Conservation (phyloP, 2,888 invertebrate species). For the Acanthosepion lycidas region DNA sequence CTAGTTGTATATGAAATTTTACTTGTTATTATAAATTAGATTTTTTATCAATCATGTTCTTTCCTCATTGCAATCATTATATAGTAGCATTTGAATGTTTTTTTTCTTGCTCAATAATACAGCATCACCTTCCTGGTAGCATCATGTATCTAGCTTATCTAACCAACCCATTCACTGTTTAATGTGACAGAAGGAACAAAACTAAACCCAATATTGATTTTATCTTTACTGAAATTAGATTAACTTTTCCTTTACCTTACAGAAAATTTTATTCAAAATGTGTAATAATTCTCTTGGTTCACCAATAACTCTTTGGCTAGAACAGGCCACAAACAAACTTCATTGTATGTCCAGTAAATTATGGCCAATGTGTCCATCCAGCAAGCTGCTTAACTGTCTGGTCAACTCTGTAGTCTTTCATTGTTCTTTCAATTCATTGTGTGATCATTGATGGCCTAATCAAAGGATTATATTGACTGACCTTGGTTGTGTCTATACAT, state of each 20-base stretch:
- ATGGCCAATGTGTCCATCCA: neutral
- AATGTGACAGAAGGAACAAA: neutral
- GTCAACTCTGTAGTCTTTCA: neutral
- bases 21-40: neutral
- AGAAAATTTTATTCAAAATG: neutral
- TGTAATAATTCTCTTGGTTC: neutral
- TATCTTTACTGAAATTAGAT: slow-evolving; percentile 18
- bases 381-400: slow-evolving; percentile 10
- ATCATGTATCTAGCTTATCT: neutral
- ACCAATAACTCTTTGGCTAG: neutral
- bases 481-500: neutral
- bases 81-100: neutral
- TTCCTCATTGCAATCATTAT: neutral
- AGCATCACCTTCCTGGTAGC: neutral
- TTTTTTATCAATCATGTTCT: neutral
- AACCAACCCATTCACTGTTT: neutral
- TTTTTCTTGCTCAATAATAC: neutral
- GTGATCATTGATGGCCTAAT: neutral
- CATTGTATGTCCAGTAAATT: neutral
- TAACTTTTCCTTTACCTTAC: neutral
- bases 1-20: neutral
- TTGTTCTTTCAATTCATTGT: neutral
- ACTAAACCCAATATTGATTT: neutral
- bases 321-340: neutral
- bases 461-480: neutral